Percentiles rank a stretch among this genome's conserved stretches.
phyloP scores from a whole-genome alignment of 2,113 vertebrate genomes.

The Microtus ochrogaster region DNA sequence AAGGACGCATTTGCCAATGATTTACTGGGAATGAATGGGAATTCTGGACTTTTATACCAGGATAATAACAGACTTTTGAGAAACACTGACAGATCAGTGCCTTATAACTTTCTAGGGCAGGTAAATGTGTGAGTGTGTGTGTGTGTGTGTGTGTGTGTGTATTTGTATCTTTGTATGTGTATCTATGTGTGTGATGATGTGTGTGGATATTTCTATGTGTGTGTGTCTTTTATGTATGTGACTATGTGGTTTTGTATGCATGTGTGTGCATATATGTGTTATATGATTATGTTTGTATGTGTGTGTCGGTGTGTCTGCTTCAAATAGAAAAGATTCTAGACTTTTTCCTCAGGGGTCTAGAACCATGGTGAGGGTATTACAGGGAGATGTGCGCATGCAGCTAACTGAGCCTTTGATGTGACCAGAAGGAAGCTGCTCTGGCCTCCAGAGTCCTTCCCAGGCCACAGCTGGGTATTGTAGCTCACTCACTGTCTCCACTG shows the following conservation, averaged over 20 bases:
- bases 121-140: too few relatives aligned
- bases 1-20: too few relatives aligned
- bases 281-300: not conserved
- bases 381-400: not conserved
- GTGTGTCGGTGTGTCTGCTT: not conserved
- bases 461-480: not conserved
- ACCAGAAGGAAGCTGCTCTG: not conserved
- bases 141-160: too few relatives aligned
- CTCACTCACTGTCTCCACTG: not conserved
- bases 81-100: too few relatives aligned
- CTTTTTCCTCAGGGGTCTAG: not conserved
- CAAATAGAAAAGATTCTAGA: not conserved
- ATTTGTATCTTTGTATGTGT: too few relatives aligned
- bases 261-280: too few relatives aligned
- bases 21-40: too few relatives aligned
- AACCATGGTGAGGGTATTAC: rapidly evolving
- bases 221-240: not conserved
- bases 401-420: not conserved
- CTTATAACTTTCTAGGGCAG: too few relatives aligned
- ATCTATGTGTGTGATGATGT: not conserved
- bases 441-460: not conserved
- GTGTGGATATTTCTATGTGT: not conserved
- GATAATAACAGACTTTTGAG: too few relatives aligned
- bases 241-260: not conserved
- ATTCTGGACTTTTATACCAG: too few relatives aligned